Conservation (phyloP, 2,888 invertebrate species). For the Chrysotoxum bicinctum region DNA sequence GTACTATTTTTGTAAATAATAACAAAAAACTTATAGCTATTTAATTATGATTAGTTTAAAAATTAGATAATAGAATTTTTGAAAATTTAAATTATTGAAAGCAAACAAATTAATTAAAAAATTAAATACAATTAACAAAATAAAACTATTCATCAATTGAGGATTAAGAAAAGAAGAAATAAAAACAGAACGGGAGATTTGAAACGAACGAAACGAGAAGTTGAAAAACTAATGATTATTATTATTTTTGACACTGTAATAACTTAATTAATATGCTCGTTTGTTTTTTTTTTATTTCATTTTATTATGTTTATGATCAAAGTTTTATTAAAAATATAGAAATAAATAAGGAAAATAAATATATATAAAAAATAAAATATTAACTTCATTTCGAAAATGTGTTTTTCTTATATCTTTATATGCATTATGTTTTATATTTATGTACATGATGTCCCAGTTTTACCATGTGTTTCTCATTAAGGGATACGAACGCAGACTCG, state of each 20-base stretch:
- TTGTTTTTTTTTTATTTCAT: neutral
- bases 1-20: slow-evolving; percentile 72
- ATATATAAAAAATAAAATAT: slow-evolving; percentile 53
- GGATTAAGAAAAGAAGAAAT: neutral
- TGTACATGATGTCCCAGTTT: too few species aligned
- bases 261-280: slow-evolving; percentile 46
- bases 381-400: slow-evolving; percentile 48
- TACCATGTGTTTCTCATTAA: too few species aligned
- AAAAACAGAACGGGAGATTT: slow-evolving; percentile 37
- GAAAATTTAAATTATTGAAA: slow-evolving; percentile 57
- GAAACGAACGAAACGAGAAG: slow-evolving; percentile 46
- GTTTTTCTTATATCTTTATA: neutral
- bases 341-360: slow-evolving; percentile 44
- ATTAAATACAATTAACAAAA: neutral
- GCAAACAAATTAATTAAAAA: slow-evolving; percentile 32
- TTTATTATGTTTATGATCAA: slow-evolving; percentile 36
- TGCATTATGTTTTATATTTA: too few species aligned
- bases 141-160: slow-evolving; percentile 27
- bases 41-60: slow-evolving; percentile 42
- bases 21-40: slow-evolving; percentile 46
- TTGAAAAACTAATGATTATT: slow-evolving; percentile 16
- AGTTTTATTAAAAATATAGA: slow-evolving; percentile 50
- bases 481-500: too few species aligned
- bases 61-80: slow-evolving; percentile 62
- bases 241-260: slow-evolving; percentile 48